Conservation (phyloP, 2,797 vertebrate species). For the Mus caroli region DNA sequence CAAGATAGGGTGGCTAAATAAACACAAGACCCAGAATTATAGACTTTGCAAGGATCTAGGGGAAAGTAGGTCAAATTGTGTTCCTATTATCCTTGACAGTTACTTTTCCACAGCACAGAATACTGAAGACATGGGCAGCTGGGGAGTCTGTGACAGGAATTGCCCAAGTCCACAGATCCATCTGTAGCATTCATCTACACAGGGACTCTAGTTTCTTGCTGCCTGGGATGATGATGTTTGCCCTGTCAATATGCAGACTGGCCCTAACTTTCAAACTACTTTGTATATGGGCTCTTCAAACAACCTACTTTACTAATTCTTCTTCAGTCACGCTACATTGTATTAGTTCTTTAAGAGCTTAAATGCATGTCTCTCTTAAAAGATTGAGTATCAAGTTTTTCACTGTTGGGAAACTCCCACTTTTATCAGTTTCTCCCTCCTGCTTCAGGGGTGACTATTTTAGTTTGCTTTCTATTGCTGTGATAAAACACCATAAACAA, state of each 20-base stretch:
- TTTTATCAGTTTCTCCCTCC: neutral
- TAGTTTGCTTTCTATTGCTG: neutral
- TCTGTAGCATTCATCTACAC: neutral
- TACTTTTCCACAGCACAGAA: constrained; percentile 70
- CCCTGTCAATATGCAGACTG: neutral
- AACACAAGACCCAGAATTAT: constrained; percentile 54
- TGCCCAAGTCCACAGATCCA: constrained; percentile 43
- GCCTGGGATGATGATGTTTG: neutral
- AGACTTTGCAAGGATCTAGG: constrained; percentile 72
- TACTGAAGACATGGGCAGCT: constrained; percentile 59
- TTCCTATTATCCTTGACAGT: constrained; percentile 69
- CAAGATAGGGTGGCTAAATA: constrained; percentile 38
- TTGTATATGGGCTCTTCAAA: constrained; percentile 6
- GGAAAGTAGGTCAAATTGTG: constrained; percentile 78
- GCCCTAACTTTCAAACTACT: constrained; percentile 35
- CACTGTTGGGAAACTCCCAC: neutral
- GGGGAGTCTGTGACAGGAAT: constrained; percentile 17
- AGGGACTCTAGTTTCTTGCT: neutral
- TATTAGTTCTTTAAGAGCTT: constrained; percentile 26
- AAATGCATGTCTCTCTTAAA: neutral
- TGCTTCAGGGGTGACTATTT: neutral
- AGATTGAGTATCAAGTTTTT: constrained; percentile 8
- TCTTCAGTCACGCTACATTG: neutral
- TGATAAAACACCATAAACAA: neutral
- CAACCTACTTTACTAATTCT: neutral